Conservation (phyloP, 1,140 invertebrate species). For the Drosophila triauraria region DNA sequence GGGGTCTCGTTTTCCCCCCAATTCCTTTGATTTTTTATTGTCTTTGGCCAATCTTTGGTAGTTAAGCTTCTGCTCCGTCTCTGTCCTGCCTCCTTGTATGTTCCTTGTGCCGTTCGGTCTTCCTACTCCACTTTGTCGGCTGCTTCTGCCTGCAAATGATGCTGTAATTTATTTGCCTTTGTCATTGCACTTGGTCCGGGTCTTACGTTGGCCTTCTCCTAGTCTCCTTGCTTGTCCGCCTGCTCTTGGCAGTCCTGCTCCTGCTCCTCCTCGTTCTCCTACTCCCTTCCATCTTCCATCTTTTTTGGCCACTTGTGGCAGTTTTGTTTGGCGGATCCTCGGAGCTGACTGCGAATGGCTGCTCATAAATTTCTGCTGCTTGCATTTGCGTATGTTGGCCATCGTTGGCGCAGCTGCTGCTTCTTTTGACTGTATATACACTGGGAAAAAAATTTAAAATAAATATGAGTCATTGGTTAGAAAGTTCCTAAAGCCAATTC, state of each 20-base stretch:
- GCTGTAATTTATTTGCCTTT: conserved; percentile 69
- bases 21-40: conserved; percentile 23
- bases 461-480: no score
- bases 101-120: neutral
- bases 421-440: conserved; percentile 13
- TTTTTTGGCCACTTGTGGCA: conserved; percentile 56
- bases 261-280: neutral
- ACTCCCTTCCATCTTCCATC: conserved; percentile 1
- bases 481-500: neutral
- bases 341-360: conserved; percentile 44
- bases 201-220: conserved; percentile 11
- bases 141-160: conserved; percentile 60
- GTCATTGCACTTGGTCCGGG: conserved; percentile 44
- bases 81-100: conserved; percentile 9
- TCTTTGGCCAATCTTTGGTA: conserved; percentile 28
- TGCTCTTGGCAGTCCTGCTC: neutral
- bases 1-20: conserved; percentile 16
- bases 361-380: conserved; percentile 55
- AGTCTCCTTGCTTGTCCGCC: conserved; percentile 1
- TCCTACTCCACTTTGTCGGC: conserved; percentile 41
- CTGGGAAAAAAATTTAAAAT: neutral
- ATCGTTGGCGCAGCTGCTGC: conserved; percentile 48
- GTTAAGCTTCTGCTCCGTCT: conserved; percentile 29
- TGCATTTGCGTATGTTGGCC: conserved; percentile 74
- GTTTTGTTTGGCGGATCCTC: conserved; percentile 27